Evolutionary conservation across 2,797 vertebrate species (phyloP), one percentile per base, ranked within the genome.

Genomic region (Limosa lapponica): DNA sequence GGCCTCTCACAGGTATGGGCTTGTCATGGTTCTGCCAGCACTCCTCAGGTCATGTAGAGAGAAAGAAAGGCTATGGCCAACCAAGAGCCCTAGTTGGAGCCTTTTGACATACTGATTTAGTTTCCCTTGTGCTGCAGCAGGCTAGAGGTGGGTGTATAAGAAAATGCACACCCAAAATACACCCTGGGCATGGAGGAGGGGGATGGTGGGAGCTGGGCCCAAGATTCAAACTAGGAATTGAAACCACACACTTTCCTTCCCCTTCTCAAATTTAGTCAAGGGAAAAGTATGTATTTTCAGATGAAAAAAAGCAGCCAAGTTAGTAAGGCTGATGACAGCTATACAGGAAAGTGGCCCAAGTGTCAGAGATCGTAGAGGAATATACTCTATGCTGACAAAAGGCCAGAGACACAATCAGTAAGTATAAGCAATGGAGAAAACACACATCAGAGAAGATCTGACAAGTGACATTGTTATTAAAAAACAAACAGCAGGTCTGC

Each of bases 1-100:
- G 8, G 15, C 27, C 2, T 72, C 4, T 46, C 39, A 85, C 7
- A 71, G 32, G 12, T 73, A 64, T 1, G 2, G n/a, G 34, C 16
- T 11, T 27, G 25, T 39, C 36, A 66, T 1, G 0, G 18, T 46
- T 91, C 80, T 78, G 24, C 11, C 58, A 79, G 46, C 0, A 0
- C 43, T 72, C 20, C 49, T 46, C 0, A 0, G 41, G 78, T 25
- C 25, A 46, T 2, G 1, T 2, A 65, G 23, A 55, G 20, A 65
- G 48, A 69, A 77, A 83, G 48, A 54, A 86, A 92, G 37, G 24
- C 23, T 61, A 17, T 41, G 14, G 49, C 30, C 11, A 46, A 30
- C 9, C 7, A 57, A 49, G 10, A 82, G 16, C 13, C 36, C 16
- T 28, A 67, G 8, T 2, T 59, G n/a, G 10, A 44, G 13, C 34